Conservation (phyloP, 2,797 vertebrate species). For the Urocyon cinereoargenteus region DNA sequence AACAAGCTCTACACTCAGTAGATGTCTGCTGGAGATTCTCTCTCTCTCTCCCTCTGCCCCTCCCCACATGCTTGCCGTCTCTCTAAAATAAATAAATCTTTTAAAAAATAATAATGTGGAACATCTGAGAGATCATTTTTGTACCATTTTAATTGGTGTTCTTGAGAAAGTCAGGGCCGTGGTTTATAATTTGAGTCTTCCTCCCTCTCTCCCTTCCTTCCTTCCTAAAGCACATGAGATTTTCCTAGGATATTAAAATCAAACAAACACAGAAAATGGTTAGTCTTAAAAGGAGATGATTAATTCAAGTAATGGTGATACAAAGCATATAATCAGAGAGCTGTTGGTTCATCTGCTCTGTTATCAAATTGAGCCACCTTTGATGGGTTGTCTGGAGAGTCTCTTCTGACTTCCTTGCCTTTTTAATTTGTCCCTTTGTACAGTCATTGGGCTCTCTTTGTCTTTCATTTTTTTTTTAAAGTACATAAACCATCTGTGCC, state of each 20-base stretch:
- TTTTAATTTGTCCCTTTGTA: neutral
- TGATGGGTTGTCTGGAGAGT: neutral
- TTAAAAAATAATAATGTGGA: neutral
- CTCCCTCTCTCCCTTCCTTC: neutral
- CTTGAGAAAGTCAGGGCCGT: neutral
- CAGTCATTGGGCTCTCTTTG: slow-evolving; percentile 55
- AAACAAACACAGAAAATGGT: slow-evolving; percentile 12
- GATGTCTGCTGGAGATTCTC: too few species aligned
- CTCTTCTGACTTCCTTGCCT: neutral
- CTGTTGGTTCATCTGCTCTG: slow-evolving; percentile 29
- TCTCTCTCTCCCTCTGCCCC: too few species aligned
- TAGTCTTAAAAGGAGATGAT: slow-evolving; percentile 61
- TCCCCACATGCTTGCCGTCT: too few species aligned
- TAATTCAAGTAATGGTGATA: slow-evolving; percentile 48
- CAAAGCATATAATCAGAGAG: neutral
- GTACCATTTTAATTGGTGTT: neutral
- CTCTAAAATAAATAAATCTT: too few species aligned
- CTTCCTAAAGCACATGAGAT: slow-evolving; percentile 44
- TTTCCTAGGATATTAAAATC: slow-evolving; percentile 72
- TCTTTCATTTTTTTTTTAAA: slow-evolving; percentile 67
- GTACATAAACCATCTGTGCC: slow-evolving; percentile 58
- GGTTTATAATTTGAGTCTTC: neutral
- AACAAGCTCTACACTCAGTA: too few species aligned
- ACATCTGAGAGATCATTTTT: fast-evolving
- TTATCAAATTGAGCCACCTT: neutral